Percentiles rank a stretch among this genome's conserved stretches.
These are phyloP conservation scores for Camponotus pennsylvanicus DNA, from an alignment of 1,140 invertebrate genomes.

Conservation along the genomic window DNA sequence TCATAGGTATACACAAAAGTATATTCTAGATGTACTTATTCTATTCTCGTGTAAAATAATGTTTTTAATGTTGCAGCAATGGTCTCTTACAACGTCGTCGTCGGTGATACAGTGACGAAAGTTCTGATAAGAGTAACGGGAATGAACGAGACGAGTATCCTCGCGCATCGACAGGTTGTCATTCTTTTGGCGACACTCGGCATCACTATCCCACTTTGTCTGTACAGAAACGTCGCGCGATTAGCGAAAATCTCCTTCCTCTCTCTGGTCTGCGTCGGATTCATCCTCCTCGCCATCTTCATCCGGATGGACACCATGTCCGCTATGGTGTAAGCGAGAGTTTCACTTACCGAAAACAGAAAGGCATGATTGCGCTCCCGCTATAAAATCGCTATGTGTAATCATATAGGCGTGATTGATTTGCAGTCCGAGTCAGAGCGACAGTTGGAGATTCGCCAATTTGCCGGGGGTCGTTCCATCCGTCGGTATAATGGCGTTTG, in stretches of 20 bases:
- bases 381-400: background rate
- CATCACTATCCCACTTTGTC: constrained; percentile 93
- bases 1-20: constrained; percentile 90
- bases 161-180: constrained; percentile 91
- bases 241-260: constrained; percentile 93
- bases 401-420: constrained; percentile 20
- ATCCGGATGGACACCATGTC: constrained; percentile 88
- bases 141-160: constrained; percentile 86
- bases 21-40: background rate
- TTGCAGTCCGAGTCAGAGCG: constrained; percentile 88
- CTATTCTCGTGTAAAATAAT: background rate
- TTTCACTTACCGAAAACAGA: constrained; percentile 61
- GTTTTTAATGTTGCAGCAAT: constrained; percentile 89
- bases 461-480: constrained; percentile 91
- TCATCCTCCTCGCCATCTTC: constrained; percentile 92
- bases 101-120: constrained; percentile 95
- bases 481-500: constrained; percentile 96
- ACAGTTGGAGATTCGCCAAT: constrained; percentile 92
- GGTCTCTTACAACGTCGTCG: constrained; percentile 96
- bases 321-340: constrained; percentile 88
- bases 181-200: constrained; percentile 92
- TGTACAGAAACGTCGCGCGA: constrained; percentile 93
- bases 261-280: constrained; percentile 92
- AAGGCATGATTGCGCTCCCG: too few species aligned
- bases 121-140: constrained; percentile 90